Conservation (phyloP, 2,888 invertebrate species). For the Opisthograptis luteolata region DNA sequence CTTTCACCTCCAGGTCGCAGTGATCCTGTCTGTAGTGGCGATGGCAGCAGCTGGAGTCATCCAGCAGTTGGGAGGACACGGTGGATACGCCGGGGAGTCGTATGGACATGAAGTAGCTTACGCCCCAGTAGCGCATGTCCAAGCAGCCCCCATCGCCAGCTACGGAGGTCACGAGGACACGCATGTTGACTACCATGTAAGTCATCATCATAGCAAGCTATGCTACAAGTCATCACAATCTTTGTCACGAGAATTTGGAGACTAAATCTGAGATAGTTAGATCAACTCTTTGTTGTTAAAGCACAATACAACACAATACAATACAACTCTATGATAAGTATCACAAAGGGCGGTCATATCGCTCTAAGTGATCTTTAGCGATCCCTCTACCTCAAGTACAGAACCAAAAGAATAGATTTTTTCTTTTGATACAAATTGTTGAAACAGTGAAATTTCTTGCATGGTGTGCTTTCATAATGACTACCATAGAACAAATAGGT, state of each 20-base stretch:
- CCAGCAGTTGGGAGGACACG: slow-evolving; percentile 45
- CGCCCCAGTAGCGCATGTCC: slow-evolving; percentile 62
- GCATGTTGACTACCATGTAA: slow-evolving; percentile 79
- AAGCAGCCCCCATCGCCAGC: slow-evolving; percentile 53
- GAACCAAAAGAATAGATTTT: too few species aligned
- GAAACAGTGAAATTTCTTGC: too few species aligned
- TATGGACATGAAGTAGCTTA: slow-evolving; percentile 74
- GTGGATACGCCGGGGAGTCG: slow-evolving; percentile 61
- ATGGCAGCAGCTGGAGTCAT: slow-evolving; percentile 72
- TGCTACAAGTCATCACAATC: background rate
- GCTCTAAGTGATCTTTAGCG: too few species aligned
- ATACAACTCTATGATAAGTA: too few species aligned
- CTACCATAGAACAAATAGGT: too few species aligned
- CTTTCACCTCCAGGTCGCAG: slow-evolving; percentile 62
- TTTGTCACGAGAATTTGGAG: background rate
- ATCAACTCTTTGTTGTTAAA: too few species aligned
- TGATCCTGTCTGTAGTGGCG: slow-evolving; percentile 72
- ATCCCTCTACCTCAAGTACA: too few species aligned
- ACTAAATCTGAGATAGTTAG: too few species aligned
- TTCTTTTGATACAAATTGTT: too few species aligned
- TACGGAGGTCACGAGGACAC: slow-evolving; percentile 72
- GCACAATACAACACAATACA: too few species aligned
- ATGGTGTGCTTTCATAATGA: too few species aligned
- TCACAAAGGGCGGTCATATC: too few species aligned
- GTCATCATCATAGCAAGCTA: slow-evolving; percentile 30